Evolutionary conservation across 1,140 invertebrate species (phyloP), one percentile per base, ranked within the genome.

Genomic region (Aphelenchoides fujianensis): DNA sequence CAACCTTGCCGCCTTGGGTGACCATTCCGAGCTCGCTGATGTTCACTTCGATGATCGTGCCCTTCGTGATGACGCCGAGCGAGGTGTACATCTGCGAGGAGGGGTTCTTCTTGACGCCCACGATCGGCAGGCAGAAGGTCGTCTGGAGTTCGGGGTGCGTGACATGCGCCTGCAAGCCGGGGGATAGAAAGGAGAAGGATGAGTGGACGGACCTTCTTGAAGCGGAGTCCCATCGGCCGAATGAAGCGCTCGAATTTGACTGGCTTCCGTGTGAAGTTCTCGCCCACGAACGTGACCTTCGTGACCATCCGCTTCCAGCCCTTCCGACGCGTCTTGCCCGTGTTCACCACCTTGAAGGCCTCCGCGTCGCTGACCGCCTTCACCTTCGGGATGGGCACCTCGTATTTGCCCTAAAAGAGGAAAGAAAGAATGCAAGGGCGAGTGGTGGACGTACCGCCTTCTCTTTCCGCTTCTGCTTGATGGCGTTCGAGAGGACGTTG

Each of bases 271-370:
- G 97, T 99, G 79, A 99, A 99, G 41, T 91, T 93, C 84, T 99
- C 96, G 0, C 95, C 95, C 28, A 99, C 97, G 87, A 90, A 99
- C 69, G 92, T 94, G 0, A 95, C 81, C 89, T 99, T 99, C 0
- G 95, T 99, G 0, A 98, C 94, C 94, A 99, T 97, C 72, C 97
- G 87, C 83, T 99, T 99, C 97, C 97, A 99, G 0, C 92, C 92
- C 87, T 98, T 98, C 59, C 95, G 87, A 84, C 91, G 94, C 0
- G 92, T 89, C 87, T 99, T 99, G 54, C 97, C 97, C 48, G 91
- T 92, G 84, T 91, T 92, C 0, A 99, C 82, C 7, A 97, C 92
- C 88, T 91, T 94, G 82, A 99, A 97, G 0, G 98, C 94, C 87
- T 99, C 97, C 0, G 92, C 90, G 84, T 99, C 96, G n/a, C 93